These are phyloP conservation scores for Acanthopleura granulata DNA, from an alignment of 2,888 invertebrate species.

Conservation along the genomic window DNA sequence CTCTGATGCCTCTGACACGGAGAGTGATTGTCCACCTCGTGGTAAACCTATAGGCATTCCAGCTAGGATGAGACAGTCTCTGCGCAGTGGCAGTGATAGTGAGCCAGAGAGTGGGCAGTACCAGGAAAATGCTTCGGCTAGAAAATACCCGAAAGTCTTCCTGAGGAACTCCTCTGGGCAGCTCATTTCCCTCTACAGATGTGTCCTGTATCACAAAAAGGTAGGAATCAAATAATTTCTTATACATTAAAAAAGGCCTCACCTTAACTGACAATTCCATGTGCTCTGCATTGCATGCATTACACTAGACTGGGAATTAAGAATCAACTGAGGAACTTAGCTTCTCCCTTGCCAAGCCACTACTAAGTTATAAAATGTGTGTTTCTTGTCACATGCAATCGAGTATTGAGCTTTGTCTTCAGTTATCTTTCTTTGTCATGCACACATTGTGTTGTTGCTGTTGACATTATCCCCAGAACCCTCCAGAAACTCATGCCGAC, in stretches of 20 bases:
- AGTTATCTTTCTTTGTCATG: too few species aligned
- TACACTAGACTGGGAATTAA: too few species aligned
- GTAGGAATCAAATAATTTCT: conserved; percentile 35
- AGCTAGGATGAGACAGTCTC: conserved; percentile 25
- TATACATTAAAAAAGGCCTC: neutral
- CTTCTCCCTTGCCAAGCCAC: too few species aligned
- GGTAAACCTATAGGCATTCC: conserved; percentile 33
- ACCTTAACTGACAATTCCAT: too few species aligned
- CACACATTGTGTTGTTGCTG: too few species aligned
- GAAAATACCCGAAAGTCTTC: conserved; percentile 77
- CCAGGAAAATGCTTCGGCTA: conserved; percentile 27
- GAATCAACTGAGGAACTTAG: too few species aligned
- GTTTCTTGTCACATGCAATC: too few species aligned
- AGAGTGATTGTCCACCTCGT: conserved; percentile 29
- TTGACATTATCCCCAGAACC: conserved; percentile 19
- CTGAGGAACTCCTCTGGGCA: conserved; percentile 79
- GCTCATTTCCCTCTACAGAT: conserved; percentile 82
- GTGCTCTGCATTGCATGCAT: too few species aligned
- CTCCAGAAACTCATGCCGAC: conserved; percentile 60
- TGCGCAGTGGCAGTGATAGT: conserved; percentile 42
- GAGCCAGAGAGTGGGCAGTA: conserved; percentile 36
- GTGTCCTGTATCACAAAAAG: conserved; percentile 79
- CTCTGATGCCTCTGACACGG: conserved; percentile 34
- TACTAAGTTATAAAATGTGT: too few species aligned
- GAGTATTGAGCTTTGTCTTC: too few species aligned